Percentiles rank a stretch among this genome's conserved stretches.
Evolutionary conservation across 2,113 vertebrate genomes (phyloP).

Genomic region (Verasper variegatus): DNA sequence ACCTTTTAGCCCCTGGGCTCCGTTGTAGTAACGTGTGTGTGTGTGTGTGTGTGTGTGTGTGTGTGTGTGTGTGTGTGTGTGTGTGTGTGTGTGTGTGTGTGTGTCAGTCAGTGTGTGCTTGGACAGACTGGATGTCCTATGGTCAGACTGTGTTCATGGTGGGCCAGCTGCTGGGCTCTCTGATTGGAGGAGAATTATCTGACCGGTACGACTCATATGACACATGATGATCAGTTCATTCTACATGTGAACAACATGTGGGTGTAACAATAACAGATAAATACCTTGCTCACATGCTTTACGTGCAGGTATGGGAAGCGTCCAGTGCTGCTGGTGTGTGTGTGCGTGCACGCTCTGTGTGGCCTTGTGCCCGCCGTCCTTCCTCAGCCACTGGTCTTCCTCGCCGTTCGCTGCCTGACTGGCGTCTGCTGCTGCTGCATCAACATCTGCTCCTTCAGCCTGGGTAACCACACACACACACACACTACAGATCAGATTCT

Average conservation of each 20-base stretch:
- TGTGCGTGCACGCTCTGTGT: slow-evolving; percentile 56
- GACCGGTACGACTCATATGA: slow-evolving; percentile 62
- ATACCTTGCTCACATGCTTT: background rate
- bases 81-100: slow-evolving; percentile 27
- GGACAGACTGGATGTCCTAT: slow-evolving; percentile 60
- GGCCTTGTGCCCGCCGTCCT: slow-evolving; percentile 67
- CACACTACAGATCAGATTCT: no score
- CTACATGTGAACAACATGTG: no score
- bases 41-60: slow-evolving; percentile 25
- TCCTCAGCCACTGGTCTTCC: slow-evolving; percentile 67
- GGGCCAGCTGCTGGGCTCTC: slow-evolving; percentile 77
- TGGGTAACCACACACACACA: slow-evolving; percentile 61
- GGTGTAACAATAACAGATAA: no score
- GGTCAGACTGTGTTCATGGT: slow-evolving; percentile 74
- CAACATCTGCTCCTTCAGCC: slow-evolving; percentile 76
- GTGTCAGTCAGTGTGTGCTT: slow-evolving; percentile 67
- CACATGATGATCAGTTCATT: background rate
- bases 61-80: slow-evolving; percentile 42
- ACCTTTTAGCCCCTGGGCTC: background rate
- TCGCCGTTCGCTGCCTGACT: slow-evolving; percentile 71
- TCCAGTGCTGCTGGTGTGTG: slow-evolving; percentile 67
- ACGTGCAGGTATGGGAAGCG: slow-evolving; percentile 77
- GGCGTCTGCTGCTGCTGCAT: slow-evolving; percentile 76
- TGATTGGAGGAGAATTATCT: slow-evolving; percentile 75
- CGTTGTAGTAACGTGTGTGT: slow-evolving; percentile 10